Evolutionary conservation across 2,888 invertebrate genomes (phyloP).

Genomic region (Amphimallon solstitiale): DNA sequence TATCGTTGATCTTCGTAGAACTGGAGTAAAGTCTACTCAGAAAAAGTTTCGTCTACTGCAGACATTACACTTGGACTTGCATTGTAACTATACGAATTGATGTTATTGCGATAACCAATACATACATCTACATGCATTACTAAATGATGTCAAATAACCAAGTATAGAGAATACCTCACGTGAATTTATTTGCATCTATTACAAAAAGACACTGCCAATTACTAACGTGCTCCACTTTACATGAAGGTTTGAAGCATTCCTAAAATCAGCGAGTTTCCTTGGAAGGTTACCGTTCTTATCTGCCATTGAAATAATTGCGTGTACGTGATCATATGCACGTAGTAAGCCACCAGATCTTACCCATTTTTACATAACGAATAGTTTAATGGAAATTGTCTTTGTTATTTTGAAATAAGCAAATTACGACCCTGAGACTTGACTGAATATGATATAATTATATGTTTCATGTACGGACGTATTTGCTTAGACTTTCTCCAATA

Average conservation of each 20-base stretch:
- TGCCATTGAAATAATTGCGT: constrained; percentile 27
- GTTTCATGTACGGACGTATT: too few relatives aligned
- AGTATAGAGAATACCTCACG: background rate
- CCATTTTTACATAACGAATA: constrained; percentile 6
- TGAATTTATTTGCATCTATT: background rate
- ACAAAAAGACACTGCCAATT: background rate
- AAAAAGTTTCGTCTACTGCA: constrained; percentile 3
- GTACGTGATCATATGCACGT: constrained; percentile 24
- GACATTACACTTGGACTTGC: background rate
- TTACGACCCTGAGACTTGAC: too few relatives aligned
- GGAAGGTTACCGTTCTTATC: constrained; percentile 32
- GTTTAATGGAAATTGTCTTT: background rate
- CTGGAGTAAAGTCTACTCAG: constrained; percentile 19
- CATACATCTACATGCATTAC: background rate
- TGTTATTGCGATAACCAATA: background rate
- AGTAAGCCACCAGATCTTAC: constrained; percentile 1
- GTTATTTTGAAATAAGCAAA: too few relatives aligned
- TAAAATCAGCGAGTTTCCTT: constrained; percentile 12
- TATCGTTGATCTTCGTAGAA: constrained; percentile 7
- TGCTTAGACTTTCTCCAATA: too few relatives aligned
- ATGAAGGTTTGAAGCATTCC: constrained; percentile 12
- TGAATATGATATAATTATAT: too few relatives aligned
- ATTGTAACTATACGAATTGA: background rate
- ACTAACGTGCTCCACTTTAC: constrained; percentile 17
- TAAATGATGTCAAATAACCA: background rate